Conservation (phyloP, 2,888 invertebrate genomes). For the Chalcosyrphus nemorum region DNA sequence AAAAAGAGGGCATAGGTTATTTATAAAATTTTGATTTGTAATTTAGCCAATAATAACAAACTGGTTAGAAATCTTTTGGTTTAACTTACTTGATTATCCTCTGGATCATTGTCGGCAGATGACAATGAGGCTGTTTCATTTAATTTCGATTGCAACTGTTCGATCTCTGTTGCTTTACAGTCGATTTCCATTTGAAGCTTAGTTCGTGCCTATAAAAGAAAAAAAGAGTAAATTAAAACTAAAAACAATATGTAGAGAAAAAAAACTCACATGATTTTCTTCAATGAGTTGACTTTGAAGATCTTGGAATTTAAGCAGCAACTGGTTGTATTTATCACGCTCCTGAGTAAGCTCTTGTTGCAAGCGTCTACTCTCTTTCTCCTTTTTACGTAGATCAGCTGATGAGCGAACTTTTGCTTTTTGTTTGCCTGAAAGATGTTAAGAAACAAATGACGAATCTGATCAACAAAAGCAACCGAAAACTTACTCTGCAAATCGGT, state of each 20-base stretch:
- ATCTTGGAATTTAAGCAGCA: conserved; percentile 93
- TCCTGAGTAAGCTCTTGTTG: conserved; percentile 97
- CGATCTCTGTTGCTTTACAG: conserved; percentile 97
- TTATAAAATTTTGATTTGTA: conserved; percentile 10
- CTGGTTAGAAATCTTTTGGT: neutral
- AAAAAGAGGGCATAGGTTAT: conserved; percentile 33
- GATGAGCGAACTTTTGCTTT: conserved; percentile 91
- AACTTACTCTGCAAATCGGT: conserved; percentile 84
- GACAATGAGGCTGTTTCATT: conserved; percentile 95
- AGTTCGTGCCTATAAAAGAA: conserved; percentile 83
- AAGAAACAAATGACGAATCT: neutral
- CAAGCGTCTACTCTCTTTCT: conserved; percentile 96
- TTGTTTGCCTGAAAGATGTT: conserved; percentile 85
- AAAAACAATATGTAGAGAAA: neutral
- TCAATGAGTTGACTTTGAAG: conserved; percentile 91
- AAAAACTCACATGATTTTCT: conserved; percentile 86
- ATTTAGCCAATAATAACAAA: conserved; percentile 30
- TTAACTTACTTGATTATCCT: conserved; percentile 84
- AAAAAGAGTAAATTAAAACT: neutral
- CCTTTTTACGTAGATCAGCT: conserved; percentile 92
- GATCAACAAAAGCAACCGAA: too few relatives aligned
- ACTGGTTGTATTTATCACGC: conserved; percentile 96
- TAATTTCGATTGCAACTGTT: conserved; percentile 93
- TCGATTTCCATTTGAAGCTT: conserved; percentile 97
- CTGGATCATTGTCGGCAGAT: conserved; percentile 93